Conservation (phyloP, 1,140 invertebrate genomes). For the Brachionus paranguensis region DNA sequence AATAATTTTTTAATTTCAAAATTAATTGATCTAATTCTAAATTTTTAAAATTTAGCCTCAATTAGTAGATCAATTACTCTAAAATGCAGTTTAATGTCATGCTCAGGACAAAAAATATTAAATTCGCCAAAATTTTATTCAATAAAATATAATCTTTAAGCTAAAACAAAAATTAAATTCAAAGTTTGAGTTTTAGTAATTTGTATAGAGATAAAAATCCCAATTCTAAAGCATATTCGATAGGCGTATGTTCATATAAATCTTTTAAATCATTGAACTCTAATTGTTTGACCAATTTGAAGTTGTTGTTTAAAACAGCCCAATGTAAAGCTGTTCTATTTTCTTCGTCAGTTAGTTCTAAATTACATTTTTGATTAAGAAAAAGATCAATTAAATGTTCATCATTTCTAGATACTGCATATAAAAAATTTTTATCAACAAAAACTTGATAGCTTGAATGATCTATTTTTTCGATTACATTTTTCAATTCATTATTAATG, state of each 20-base stretch:
- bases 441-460: background rate
- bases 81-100: background rate
- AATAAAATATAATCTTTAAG: background rate
- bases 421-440: background rate
- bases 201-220: background rate
- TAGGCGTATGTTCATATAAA: background rate
- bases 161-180: background rate
- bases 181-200: background rate
- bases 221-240: background rate
- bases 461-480: background rate
- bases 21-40: no score
- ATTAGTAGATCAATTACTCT: background rate
- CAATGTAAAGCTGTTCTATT: constrained; percentile 49
- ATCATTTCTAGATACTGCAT: background rate
- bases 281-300: constrained; percentile 44
- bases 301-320: constrained; percentile 46
- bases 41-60: background rate
- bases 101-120: background rate
- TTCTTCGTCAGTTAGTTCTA: constrained; percentile 43
- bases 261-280: background rate
- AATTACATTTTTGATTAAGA: background rate
- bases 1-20: no score
- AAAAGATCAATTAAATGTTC: constrained; percentile 1
- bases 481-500: background rate
- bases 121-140: background rate